Evolutionary conservation across 2,113 vertebrate species (phyloP), one percentile per base, ranked within the genome.

Genomic region (Turdus rufiventris): DNA sequence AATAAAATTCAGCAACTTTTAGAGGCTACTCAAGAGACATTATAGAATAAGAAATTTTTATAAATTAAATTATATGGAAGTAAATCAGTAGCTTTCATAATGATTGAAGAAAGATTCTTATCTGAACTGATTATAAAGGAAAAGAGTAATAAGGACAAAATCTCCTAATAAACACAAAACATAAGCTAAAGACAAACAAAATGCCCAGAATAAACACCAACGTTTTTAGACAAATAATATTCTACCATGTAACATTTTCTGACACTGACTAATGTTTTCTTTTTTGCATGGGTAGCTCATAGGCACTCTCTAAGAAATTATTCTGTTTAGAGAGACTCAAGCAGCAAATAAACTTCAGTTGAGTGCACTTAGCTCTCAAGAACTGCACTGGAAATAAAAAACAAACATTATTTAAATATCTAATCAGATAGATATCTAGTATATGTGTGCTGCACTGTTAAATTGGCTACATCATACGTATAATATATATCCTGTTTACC

Each of bases 331-430:
- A 93, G 70, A 79, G 29, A 75, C 28, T 93, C 83, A 81, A 86
- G 92, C 65, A 93, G 94, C 88, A 95, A 95, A 95, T 88, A 94
- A 96, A 93, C 88, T 84, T 94, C 83, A 94, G 18, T 17, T 92
- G 91, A 93, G 72, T 92, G 76, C 83, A 93, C 91, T 95, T 88
- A 91, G 36, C 60, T 87, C 72, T 83, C 65, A 84, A 86, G 80
- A 92, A 84, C 71, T 63, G 28, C 62, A 70, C 56, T 29, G 80
- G 79, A 86, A 91, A 83, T 84, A 91, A 81, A 91, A 91, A 92
- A 31, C 85, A 94, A 94, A 88, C 53, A 79, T 71, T 78, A 80
- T 83, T 88, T 87, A 85, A 89, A 75, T 93, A 89, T 61, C 70
- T 93, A 89, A 95, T 85, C 51, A 92, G 77, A 81, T 40, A 91